phyloP scores from a whole-genome alignment of 2,113 vertebrate species.

The Argyrosomus japonicus region DNA sequence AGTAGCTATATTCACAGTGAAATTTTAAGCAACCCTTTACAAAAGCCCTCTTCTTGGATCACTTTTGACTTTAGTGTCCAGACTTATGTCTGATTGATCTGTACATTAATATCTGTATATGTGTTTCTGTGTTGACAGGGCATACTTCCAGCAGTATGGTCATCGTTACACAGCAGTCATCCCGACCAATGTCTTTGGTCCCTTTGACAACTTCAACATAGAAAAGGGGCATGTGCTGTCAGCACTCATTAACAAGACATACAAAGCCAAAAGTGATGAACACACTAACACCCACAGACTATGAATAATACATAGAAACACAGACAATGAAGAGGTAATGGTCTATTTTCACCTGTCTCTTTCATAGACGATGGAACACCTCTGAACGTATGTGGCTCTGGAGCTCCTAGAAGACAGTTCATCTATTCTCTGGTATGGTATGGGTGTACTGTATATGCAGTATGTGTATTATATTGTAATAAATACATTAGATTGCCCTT shows the following conservation, averaged over 20 bases:
- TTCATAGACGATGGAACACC: conserved; percentile 72
- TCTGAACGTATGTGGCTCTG: conserved; percentile 88
- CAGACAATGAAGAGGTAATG: neutral
- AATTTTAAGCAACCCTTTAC: too few relatives aligned
- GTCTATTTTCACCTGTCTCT: neutral
- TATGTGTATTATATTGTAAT: neutral
- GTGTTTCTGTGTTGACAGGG: conserved; percentile 37
- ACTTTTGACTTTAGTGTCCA: too few relatives aligned
- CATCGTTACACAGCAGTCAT: conserved; percentile 89
- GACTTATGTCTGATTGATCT: too few relatives aligned
- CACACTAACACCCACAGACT: neutral
- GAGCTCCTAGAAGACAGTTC: conserved; percentile 90
- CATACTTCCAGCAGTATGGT: conserved; percentile 84
- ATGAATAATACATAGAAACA: neutral
- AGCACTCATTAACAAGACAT: conserved; percentile 91
- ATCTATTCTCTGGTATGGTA: conserved; percentile 87
- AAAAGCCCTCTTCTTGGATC: too few relatives aligned
- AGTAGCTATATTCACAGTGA: neutral
- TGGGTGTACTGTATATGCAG: neutral
- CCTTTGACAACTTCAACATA: conserved; percentile 90
- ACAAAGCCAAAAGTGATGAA: conserved; percentile 88
- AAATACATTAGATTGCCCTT: neutral
- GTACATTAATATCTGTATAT: neutral
- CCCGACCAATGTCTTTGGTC: conserved; percentile 92
- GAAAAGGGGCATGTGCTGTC: conserved; percentile 91